Evolutionary conservation across 2,888 invertebrate species (phyloP), one percentile per base, ranked within the genome.

Genomic region (Agapostemon virescens): DNA sequence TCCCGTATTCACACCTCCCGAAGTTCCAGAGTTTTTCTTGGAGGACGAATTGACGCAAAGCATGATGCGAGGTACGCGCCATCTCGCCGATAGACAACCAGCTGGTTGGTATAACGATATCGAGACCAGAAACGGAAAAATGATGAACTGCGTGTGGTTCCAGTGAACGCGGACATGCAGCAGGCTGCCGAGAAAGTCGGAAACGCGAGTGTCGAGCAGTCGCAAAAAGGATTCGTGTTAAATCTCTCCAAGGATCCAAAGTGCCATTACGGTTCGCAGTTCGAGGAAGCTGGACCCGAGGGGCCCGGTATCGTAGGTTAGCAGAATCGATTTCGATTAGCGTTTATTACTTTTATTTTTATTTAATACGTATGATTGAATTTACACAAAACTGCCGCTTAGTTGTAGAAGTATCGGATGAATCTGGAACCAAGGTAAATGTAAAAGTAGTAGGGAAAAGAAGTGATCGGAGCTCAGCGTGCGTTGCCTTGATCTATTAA

Each of bases 1-100:
- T 6, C 97, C 69, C 95, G 96, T 96, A 36, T 96, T 96, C 89
- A 95, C 96, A 0, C 97, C 97, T 1, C 96, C 97, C 0, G 95
- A 95, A 72, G 93, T 94, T 69, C 95, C 95, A 1, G 93, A 93
- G 84, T 93, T 93, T 90, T 91, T 93, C 71, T 89, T 93, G 93
- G 85, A 92, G 93, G 87, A 94, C 92, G 85, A 91, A 33, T 81
- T 91, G 7, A 86, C 88, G 49, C 88, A 89, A 66, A 86, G 87
- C 30, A 86, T 89, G 77, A 84, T 90, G 68, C 90, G 89, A 42
- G 92, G 92, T 91, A 85, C 86, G 11, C n/a, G 1, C 40, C 40
- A 23, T 0, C 13, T 26, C 55, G 0, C 7, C n/a, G 45, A 9
- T 49, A n/a, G n/a, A n/a, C n/a, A n/a, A n/a, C 52, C 13, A 63